Base-by-base conservation (phyloP, 2,888 invertebrate species). In the Meteorus colon region DNA sequence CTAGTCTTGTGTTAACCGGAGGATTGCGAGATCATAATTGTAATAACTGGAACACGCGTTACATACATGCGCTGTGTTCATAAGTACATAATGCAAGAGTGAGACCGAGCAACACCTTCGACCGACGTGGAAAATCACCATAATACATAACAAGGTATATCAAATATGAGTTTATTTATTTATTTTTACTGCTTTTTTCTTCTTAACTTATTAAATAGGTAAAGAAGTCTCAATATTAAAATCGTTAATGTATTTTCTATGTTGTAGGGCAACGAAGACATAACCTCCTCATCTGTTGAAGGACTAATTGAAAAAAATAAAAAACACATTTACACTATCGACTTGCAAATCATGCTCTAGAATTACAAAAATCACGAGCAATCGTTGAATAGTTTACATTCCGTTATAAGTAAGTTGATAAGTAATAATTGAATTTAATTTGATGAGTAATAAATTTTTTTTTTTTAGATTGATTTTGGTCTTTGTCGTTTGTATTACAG, bases 11-110 rank as follows among this genome's bases (percentile, higher is more conserved):
- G 27, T 29, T 27, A 27, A 48, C 24, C 10, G 27, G 37, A 16
- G 24, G 62, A 78, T 78, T 78, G 78, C 80, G 73, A 78, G 65
- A 75, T 75, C 29, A 48, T 48, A 55, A 67, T 55, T 29, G 41
- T 71, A 77, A 78, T 76, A 78, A 78, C 73, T 76, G 70, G 77
- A 78, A 77, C 75, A 48, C 69, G 60, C 34, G 51, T 67, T 66
- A 71, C 65, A 16, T 16, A 4, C 41, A 27, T 45, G 55, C 19
- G 24, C n/a, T 6, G 19, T 19, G 55, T 55, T 55, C n/a, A 55
- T 8, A 19, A 19, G 19, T 19, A 55, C 19, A 55, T 19, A 55
- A 19, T 55, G 19, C 8, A 19, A 55, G 19, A 55, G 19, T 55
- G n/a, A 55, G 59, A 70, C 19, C 24, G 34, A 31, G n/a, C 10